phyloP scores from a whole-genome alignment of 2,113 vertebrate species.

The Otocyon megalotis region DNA sequence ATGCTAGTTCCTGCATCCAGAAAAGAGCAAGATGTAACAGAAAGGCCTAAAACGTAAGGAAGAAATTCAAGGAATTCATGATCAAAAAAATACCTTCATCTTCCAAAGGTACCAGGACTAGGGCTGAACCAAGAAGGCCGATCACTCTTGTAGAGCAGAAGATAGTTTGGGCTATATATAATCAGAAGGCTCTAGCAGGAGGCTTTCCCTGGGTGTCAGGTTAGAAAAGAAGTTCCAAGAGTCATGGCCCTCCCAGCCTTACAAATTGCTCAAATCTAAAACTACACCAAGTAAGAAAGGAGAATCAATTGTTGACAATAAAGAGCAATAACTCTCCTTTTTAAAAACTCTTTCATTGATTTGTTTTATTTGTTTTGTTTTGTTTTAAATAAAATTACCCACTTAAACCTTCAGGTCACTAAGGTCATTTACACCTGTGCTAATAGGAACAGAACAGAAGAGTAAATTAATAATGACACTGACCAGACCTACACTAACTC shows the following conservation, averaged over 20 bases:
- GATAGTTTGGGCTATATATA: neutral
- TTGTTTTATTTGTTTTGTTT: conserved; percentile 38
- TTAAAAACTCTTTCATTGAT: neutral
- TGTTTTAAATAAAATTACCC: neutral
- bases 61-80: neutral
- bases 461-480: neutral
- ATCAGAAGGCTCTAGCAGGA: neutral
- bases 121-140: neutral
- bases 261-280: conserved; percentile 18
- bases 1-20: neutral
- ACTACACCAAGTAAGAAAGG: neutral
- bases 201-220: neutral
- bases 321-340: neutral
- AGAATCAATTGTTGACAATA: neutral
- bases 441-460: conserved; percentile 10
- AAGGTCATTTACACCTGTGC: neutral
- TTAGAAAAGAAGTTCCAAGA: neutral
- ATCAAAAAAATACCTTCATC: neutral
- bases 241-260: neutral
- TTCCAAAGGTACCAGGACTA: neutral
- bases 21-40: neutral
- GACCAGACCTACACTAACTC: neutral
- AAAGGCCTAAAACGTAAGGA: conserved; percentile 31
- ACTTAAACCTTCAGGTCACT: conserved; percentile 10
- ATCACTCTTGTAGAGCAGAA: neutral